Evolutionary conservation across 2,797 vertebrate genomes (phyloP).

Genomic region (Corythornis leucogaster): DNA sequence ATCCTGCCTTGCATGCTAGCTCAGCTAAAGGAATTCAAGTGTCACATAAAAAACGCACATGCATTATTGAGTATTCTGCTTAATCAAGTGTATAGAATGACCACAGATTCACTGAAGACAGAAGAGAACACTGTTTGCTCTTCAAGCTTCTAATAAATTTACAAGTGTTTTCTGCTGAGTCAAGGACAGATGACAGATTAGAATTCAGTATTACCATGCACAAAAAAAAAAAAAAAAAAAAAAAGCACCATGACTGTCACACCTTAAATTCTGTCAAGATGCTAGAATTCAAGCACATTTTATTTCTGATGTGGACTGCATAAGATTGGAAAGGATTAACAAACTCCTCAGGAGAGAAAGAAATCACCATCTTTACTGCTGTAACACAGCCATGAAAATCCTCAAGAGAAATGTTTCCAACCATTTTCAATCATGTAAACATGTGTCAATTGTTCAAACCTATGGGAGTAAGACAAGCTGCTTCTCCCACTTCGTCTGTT

Average conservation of each 20-base stretch:
- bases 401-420: background rate
- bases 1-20: background rate
- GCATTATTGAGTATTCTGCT: background rate
- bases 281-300: background rate
- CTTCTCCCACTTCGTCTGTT: background rate
- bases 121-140: background rate
- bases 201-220: background rate
- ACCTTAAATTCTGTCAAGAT: background rate
- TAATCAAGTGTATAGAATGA: background rate
- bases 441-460: background rate
- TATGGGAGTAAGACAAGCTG: constrained; percentile 8
- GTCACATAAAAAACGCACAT: background rate
- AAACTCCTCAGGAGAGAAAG: background rate
- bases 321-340: background rate
- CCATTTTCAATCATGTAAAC: constrained; percentile 9
- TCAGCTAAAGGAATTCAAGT: constrained; percentile 12
- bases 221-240: background rate
- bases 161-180: background rate
- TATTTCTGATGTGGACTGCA: background rate
- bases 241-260: background rate
- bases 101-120: background rate
- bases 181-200: background rate
- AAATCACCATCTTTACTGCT: background rate
- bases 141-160: background rate
- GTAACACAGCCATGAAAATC: background rate